Evolutionary conservation across 1,140 invertebrate species (phyloP).

Genomic region (Aphelinus certus): DNA sequence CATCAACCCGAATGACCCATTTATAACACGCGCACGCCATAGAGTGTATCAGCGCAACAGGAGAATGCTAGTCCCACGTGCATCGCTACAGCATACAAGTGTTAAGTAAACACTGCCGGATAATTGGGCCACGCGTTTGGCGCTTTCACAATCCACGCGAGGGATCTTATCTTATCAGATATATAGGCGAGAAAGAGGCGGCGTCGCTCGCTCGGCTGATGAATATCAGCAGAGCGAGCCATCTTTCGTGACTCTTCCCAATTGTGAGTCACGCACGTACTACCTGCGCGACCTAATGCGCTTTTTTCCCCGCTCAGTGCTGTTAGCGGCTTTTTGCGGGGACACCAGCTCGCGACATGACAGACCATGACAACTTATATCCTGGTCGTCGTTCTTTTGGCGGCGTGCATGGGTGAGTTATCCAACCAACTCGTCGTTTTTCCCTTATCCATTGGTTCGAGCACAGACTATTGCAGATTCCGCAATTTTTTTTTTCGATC

Average conservation of each 20-base stretch:
- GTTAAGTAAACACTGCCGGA: not conserved
- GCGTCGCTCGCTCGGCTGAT: not conserved
- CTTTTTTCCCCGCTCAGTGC: not conserved
- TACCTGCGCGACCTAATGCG: not conserved
- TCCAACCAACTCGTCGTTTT: no score
- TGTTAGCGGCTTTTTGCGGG: no score
- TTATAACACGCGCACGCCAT: no score
- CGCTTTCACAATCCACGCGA: not conserved
- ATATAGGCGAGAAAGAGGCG: not conserved
- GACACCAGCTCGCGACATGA: no score
- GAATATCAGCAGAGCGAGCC: not conserved
- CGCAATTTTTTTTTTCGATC: no score
- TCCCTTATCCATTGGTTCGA: no score
- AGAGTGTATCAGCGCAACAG: no score
- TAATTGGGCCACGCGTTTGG: conserved; percentile 14
- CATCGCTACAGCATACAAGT: not conserved
- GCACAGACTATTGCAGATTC: no score
- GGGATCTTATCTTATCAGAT: conserved; percentile 26
- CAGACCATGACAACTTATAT: no score
- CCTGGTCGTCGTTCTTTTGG: no score
- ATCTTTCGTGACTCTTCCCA: not conserved
- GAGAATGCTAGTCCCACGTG: not conserved
- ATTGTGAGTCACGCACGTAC: not conserved
- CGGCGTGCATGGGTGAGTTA: no score
- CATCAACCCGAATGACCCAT: no score